Evolutionary conservation across 2,113 vertebrate species (phyloP).

Genomic region (Seriola quinqueradiata): DNA sequence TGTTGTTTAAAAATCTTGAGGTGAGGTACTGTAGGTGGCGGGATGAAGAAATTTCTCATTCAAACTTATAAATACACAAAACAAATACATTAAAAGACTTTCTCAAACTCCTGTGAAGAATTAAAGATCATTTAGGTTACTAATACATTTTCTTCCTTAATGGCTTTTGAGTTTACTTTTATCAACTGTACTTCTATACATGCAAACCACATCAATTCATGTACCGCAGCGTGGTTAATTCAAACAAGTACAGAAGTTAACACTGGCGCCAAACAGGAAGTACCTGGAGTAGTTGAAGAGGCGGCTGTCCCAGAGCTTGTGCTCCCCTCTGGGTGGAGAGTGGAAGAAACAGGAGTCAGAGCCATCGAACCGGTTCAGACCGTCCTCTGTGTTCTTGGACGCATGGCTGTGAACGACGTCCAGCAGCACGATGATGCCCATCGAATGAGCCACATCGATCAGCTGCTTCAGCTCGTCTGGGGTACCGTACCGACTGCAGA

Average conservation of each 20-base stretch:
- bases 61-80: neutral
- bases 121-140: neutral
- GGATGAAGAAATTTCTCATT: constrained; percentile 1
- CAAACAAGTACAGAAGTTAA: neutral
- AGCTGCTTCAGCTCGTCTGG: constrained; percentile 96
- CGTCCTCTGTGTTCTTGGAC: constrained; percentile 95
- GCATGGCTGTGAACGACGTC: constrained; percentile 98
- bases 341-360: constrained; percentile 97
- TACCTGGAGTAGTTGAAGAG: constrained; percentile 97
- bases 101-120: neutral
- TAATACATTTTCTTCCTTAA: neutral
- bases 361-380: constrained; percentile 94
- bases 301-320: constrained; percentile 93
- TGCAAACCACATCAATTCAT: neutral
- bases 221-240: neutral
- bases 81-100: constrained; percentile 4
- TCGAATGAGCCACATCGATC: constrained; percentile 93
- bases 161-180: neutral
- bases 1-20: constrained; percentile 5
- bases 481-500: constrained; percentile 91
- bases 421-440: constrained; percentile 93
- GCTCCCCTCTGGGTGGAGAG: constrained; percentile 89
- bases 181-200: neutral
- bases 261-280: neutral
- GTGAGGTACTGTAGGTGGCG: neutral